phyloP scores from a whole-genome alignment of 1,140 invertebrate species.

The Musca domestica region DNA sequence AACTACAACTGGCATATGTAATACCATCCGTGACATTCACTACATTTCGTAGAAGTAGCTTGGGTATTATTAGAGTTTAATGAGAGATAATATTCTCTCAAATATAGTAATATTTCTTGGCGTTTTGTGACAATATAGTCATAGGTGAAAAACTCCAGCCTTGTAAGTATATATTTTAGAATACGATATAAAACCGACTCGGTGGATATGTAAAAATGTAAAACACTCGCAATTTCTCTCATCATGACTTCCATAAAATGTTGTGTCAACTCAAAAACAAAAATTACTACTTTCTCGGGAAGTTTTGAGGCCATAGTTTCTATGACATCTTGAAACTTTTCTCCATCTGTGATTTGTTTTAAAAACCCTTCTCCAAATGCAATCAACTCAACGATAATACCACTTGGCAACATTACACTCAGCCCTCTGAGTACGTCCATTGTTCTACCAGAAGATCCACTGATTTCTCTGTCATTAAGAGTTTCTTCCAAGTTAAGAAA shows the following conservation, averaged over 20 bases:
- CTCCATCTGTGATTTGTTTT: slow-evolving; percentile 33
- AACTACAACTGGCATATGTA: neutral
- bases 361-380: slow-evolving; percentile 36
- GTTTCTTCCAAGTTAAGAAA: too few species aligned
- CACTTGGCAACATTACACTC: neutral
- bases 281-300: slow-evolving; percentile 29
- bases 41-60: neutral
- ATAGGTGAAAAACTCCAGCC: slow-evolving; percentile 28
- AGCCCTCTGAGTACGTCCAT: too few species aligned
- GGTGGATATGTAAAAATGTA: slow-evolving; percentile 41
- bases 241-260: slow-evolving; percentile 35
- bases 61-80: slow-evolving; percentile 34
- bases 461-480: too few species aligned
- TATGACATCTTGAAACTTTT: slow-evolving; percentile 37
- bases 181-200: slow-evolving; percentile 42
- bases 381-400: slow-evolving; percentile 27
- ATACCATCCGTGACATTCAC: neutral
- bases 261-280: slow-evolving; percentile 36
- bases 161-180: slow-evolving; percentile 36
- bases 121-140: slow-evolving; percentile 30
- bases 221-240: slow-evolving; percentile 31
- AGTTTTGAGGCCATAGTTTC: slow-evolving; percentile 33
- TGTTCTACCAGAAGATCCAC: too few species aligned
- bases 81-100: slow-evolving; percentile 31
- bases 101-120: slow-evolving; percentile 24